Base-by-base conservation (phyloP, 1,140 invertebrate species). In the Neuroterus valhalla region DNA sequence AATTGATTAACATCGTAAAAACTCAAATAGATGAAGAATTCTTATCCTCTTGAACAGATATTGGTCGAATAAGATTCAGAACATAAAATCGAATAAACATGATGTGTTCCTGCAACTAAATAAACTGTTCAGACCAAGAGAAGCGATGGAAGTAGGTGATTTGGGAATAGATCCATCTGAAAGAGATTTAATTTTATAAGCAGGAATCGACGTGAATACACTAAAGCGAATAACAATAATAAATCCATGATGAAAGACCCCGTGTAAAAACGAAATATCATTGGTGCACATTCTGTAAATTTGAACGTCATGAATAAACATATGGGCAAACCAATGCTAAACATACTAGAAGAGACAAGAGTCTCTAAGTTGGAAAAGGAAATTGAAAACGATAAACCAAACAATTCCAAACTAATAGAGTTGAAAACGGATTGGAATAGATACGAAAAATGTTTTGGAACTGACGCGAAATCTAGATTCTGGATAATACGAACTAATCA, bases 31-130 rank as follows among this genome's bases (percentile, higher is more conserved):
- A 46, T 15, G 17, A 31, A 3, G 48, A 66, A n/a, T 62, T 71
- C 6, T 67, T 68, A 0, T 74, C 70, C 1, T 23, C 45, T 10
- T 69, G 74, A 75, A 14, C 38, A 21, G 21, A 45, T 52, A 31
- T 19, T 68, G 55, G 67, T 0, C 67, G 6, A 70, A 42, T 43
- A 71, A 73, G 46, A 68, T 75, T 2, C 14, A 71, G 68, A 78
- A 70, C 23, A 75, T 75, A 10, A 26, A 66, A 0, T 6, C 14
- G 0, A 72, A 75, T 6, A 21, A 78, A 15, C 38, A 68, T 43
- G 43, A 71, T 14, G 72, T 78, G 67, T 78, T 78, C 46, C 73
- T 72, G 5, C 66, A 75, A 75, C 26, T 75, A 15, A 78, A 78
- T 46, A n/a, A 43, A 70, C 68, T 75, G 5, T 78, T 75, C 42